Evolutionary conservation across 1,140 invertebrate species (phyloP).

Genomic region (roundworm (Caenorhabditis elegans)): WBcel235 BX284605.5:10500001-10500500

Average conservation of each 20-base stretch:
- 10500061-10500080: neutral
- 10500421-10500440: slow-evolving; percentile 21
- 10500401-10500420: neutral
- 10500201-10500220: too few relatives aligned
- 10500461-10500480: slow-evolving; percentile 10
- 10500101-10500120: too few relatives aligned
- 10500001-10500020: neutral
- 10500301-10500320: neutral
- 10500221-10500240: too few relatives aligned
- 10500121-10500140: too few relatives aligned
- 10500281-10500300: too few relatives aligned
- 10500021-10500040: neutral
- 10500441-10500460: slow-evolving; percentile 18
- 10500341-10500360: neutral
- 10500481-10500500: slow-evolving; percentile 26
- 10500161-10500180: too few relatives aligned
- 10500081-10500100: too few relatives aligned
- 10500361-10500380: neutral
- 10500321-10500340: neutral
- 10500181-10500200: too few relatives aligned
- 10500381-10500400: neutral
- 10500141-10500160: too few relatives aligned
- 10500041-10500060: neutral
- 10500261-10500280: too few relatives aligned
- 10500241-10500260: too few relatives aligned